Base-by-base conservation (phyloP, 2,113 vertebrate species). In the Melanerpes aurifrons region DNA sequence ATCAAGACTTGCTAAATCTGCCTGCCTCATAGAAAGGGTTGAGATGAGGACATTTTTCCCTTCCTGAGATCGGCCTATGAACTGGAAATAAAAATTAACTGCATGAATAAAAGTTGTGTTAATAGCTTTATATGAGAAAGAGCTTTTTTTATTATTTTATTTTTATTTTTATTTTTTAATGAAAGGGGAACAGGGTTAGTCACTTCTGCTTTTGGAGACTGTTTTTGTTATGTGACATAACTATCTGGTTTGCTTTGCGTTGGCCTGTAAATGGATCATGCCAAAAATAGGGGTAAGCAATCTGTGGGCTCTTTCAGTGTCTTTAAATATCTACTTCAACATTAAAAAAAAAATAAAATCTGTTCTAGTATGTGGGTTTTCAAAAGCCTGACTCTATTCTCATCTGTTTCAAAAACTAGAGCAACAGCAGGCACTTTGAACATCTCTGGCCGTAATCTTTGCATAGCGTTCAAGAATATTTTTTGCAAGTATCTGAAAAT, bases 1-100 rank as follows among this genome's bases (percentile, higher is more conserved):
- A 82, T 91, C 82, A 89, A 82, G 68, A 89, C 50, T 73, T 63
- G 47, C 43, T 77, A 89, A 91, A 87, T 94, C 63, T 92, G 64
- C 40, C 40, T 91, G 50, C 43, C 32, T 90, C 40, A 17, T 53
- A 40, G 31, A 87, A 74, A 26, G 59, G 22, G 69, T 80, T 92
- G 87, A 92, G 57, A 47, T 89, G 61, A 57, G 63, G 85, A 74
- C n/a, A 80, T 78, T 82, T 76, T 76, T 66, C 32, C 10, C 45
- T 40, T 63, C 72, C 76, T 70, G 32, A 61, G 75, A 91, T 18
- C 67, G 64, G 29, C 61, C 72, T 87, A 43, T 57, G 75, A 94
- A 92, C 47, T 70, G 59, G 50, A 82, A 75, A 77, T 26, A 84
- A 87, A 93, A 90, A 92, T 64, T 68, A 86, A 77, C 43, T 47